These are phyloP conservation scores for Limnephilus auricula DNA, from an alignment of 2,888 invertebrate genomes.

Conservation along the genomic window DNA sequence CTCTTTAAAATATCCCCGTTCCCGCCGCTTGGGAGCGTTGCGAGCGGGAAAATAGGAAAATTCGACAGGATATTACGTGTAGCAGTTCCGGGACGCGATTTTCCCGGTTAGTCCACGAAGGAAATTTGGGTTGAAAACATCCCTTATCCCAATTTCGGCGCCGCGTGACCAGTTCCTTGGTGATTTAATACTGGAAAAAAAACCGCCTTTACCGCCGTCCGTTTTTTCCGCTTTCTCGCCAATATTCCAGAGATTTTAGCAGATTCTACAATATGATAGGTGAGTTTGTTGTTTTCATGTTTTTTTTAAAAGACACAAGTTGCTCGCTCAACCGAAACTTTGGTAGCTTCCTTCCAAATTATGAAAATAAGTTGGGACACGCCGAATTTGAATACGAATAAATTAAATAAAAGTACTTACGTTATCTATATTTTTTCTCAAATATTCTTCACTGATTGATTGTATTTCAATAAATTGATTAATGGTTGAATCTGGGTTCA, in stretches of 20 bases:
- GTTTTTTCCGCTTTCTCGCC: background rate
- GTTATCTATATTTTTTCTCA: background rate
- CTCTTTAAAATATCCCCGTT: slow-evolving; percentile 28
- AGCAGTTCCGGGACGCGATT: slow-evolving; percentile 58
- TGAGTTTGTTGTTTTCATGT: slow-evolving; percentile 4
- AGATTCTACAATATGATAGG: slow-evolving; percentile 37
- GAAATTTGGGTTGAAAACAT: slow-evolving; percentile 59
- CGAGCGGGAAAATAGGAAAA: slow-evolving; percentile 56
- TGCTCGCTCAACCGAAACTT: slow-evolving; percentile 19
- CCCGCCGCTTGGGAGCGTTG: slow-evolving; percentile 24
- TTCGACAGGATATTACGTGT: slow-evolving; percentile 54
- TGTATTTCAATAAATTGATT: background rate
- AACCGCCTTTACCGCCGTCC: slow-evolving; percentile 12
- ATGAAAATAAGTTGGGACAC: slow-evolving; percentile 19
- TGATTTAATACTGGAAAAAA: slow-evolving; percentile 23
- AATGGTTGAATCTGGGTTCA: background rate
- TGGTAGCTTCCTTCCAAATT: background rate
- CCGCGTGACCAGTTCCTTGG: slow-evolving; percentile 31
- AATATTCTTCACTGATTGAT: background rate
- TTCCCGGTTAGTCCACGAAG: slow-evolving; percentile 62
- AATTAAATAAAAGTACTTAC: background rate
- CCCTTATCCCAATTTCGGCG: slow-evolving; percentile 38
- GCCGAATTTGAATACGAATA: background rate
- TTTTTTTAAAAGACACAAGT: slow-evolving; percentile 36
- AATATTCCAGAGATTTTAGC: slow-evolving; percentile 31